Base-by-base conservation (phyloP, 2,888 invertebrate genomes). In the Ethmia dodecea region DNA sequence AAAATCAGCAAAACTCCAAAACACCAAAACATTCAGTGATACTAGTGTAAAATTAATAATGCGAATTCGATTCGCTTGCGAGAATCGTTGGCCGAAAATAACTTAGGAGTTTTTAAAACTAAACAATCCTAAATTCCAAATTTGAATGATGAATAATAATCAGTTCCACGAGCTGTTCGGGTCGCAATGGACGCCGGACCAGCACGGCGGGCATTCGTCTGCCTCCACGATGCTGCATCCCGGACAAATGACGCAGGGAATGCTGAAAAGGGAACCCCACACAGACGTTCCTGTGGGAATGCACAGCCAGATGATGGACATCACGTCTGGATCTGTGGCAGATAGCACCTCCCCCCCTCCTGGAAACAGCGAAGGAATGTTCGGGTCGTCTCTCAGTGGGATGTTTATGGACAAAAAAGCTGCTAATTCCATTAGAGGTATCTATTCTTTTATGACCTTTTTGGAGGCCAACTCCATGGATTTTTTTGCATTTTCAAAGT, bases 371-470 rank as follows among this genome's bases (percentile, higher is more conserved):
- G 83, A 83, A 27, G 76, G 77, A n/a, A 76, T 86, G 69, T 77
- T 79, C 44, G 79, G 83, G 31, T 71, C 86, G 0, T 74, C 78
- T 0, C 69, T 86, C 39, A 69, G 79, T 13, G 79, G 77, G 16
- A 79, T 86, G 78, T 88, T 86, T 38, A 88, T 89, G 70, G 89
- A 89, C 50, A 84, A 88, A 65, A 90, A 89, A 65, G 88, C 86
- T 41, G 89, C 89, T 35, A 91, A 91, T 64, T 90, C 90, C 32
- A 91, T 91, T 47, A 76, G 91, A 90, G 91, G 91, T 91, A 87
- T n/a, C 13, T 28, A n/a, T 22, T 22, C n/a, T 22, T 22, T 5
- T 18, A 18, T 4, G 4, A 18, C 18, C 18, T 3, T 22, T 22
- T 22, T 22, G 20, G 6, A n/a, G n/a, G n/a, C n/a, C n/a, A n/a